A percentile compares a stretch with the other conserved stretches of the same genome.
Evolutionary conservation across 1,140 invertebrate species (phyloP).

Genomic region (Elysia chlorotica): DNA sequence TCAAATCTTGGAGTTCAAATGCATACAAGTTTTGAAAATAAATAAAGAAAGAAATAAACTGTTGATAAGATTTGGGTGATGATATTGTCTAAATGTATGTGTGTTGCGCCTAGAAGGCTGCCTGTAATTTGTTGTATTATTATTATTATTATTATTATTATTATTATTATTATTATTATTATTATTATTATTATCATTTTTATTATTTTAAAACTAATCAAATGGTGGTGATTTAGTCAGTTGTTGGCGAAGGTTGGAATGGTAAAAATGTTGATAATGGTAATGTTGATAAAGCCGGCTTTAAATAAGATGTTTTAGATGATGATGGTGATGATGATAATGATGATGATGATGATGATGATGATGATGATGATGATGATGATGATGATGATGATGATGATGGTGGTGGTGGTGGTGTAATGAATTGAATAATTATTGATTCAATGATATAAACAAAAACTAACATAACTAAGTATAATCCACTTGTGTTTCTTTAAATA

Average conservation of each 20-base stretch:
- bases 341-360: constrained; percentile 1
- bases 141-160: neutral
- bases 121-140: neutral
- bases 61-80: no score
- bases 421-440: no score
- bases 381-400: constrained; percentile 3
- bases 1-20: no score
- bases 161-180: neutral
- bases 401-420: neutral
- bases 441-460: no score
- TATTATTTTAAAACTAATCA: neutral
- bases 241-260: constrained; percentile 17
- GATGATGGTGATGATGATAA: neutral
- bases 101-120: no score
- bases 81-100: no score
- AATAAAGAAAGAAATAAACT: no score
- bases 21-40: no score
- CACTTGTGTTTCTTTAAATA: no score
- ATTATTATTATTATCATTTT: neutral
- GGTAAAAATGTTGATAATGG: neutral
- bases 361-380: constrained; percentile 7
- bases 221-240: constrained; percentile 18
- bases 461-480: no score
- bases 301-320: neutral
- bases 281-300: neutral